These are phyloP conservation scores for Flabesymbios commensalis DNA, from an alignment of 2,888 invertebrate genomes.

Conservation along the genomic window DNA sequence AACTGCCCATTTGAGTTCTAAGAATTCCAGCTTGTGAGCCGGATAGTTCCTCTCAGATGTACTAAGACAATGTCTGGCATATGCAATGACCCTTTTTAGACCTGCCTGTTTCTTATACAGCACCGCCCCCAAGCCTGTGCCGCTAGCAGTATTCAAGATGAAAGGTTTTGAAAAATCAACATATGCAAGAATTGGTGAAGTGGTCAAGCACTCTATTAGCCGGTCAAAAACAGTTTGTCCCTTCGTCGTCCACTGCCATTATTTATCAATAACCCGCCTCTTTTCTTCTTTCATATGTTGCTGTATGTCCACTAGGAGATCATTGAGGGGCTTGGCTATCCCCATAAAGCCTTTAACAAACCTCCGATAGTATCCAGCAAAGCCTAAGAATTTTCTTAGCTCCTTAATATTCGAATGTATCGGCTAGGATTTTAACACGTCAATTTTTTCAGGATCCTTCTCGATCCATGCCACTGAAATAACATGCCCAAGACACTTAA, in stretches of 20 bases:
- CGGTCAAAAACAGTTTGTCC: constrained; percentile 14
- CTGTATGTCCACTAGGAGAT: constrained; percentile 11
- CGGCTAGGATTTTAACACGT: too few relatives aligned
- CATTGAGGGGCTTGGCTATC: constrained; percentile 17
- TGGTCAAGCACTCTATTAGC: constrained; percentile 8
- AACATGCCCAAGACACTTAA: constrained; percentile 20
- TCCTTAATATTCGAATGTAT: constrained; percentile 17
- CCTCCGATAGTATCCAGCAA: too few relatives aligned
- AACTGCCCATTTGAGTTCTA: too few relatives aligned
- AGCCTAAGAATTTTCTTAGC: constrained; percentile 28
- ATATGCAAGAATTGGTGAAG: constrained; percentile 20
- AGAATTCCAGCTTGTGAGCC: too few relatives aligned
- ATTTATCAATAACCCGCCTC: too few relatives aligned
- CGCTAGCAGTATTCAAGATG: constrained; percentile 22
- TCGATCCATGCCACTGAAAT: not conserved
- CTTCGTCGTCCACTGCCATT: not conserved
- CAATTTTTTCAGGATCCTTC: not conserved
- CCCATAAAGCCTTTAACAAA: constrained; percentile 23
- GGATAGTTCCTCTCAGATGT: constrained; percentile 11
- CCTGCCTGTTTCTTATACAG: constrained; percentile 20
- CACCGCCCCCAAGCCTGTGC: constrained; percentile 23
- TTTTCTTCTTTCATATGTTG: too few relatives aligned
- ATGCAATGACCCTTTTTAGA: constrained; percentile 21
- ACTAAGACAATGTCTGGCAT: constrained; percentile 13
- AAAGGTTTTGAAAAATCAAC: constrained; percentile 11